Evolutionary conservation across 1,140 invertebrate genomes (phyloP).

Genomic region (Bombus superbus): DNA sequence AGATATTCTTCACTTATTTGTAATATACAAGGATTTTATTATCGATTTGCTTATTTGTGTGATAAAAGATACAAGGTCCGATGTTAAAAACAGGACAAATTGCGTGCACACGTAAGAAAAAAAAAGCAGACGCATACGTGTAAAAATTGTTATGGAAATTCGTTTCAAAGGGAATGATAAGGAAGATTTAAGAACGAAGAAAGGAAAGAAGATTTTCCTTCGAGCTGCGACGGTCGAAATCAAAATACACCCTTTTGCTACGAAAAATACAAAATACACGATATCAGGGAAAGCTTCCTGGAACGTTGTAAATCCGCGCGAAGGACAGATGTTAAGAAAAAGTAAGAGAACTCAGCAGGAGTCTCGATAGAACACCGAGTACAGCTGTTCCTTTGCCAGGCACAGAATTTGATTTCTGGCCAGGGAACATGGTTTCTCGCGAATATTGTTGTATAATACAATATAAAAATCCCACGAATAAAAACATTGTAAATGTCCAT

Average conservation of each 20-base stretch:
- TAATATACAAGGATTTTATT: background rate
- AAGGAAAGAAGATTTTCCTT: background rate
- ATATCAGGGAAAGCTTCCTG: background rate
- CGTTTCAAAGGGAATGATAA: background rate
- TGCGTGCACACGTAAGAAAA: background rate
- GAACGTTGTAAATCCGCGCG: slow-evolving; percentile 6
- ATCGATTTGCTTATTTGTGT: background rate
- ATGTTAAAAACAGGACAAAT: background rate
- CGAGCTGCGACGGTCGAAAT: background rate
- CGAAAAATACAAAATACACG: slow-evolving; percentile 2
- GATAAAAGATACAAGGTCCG: background rate
- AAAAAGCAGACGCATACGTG: rapidly evolving
- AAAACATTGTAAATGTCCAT: background rate
- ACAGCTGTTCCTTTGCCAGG: background rate
- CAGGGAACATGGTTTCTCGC: background rate
- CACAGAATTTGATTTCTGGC: background rate
- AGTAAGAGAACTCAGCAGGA: slow-evolving; percentile 6
- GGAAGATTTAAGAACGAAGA: no score
- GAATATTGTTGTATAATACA: no score
- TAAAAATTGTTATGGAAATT: background rate
- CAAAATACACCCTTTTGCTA: slow-evolving; percentile 5
- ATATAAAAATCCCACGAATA: background rate
- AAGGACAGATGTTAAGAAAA: slow-evolving; percentile 21
- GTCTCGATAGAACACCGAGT: background rate
- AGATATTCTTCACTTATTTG: background rate